These are phyloP conservation scores for Cliona cf. orientalis DNA, from an alignment of 37 sponge, comb jelly and placozoan species.

Conservation along the genomic window DNA sequence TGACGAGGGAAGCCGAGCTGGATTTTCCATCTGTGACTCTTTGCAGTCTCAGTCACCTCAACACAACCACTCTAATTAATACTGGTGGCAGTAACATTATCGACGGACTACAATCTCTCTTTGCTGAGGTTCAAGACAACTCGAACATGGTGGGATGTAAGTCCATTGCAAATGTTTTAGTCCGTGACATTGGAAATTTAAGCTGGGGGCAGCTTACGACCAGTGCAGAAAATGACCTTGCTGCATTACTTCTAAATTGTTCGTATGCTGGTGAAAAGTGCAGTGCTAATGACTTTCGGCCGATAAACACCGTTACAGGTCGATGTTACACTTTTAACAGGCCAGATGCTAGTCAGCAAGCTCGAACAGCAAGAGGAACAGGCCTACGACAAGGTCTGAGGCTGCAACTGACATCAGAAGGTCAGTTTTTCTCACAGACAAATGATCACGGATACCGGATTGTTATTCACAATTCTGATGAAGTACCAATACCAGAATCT, in stretches of 20 bases:
- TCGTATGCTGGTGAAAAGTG: conserved; percentile 7
- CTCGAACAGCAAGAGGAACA: not conserved
- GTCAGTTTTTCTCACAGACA: not conserved
- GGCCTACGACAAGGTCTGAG: conserved; percentile 13
- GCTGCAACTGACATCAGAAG: not conserved
- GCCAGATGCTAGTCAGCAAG: not conserved
- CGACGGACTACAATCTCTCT: too few species aligned
- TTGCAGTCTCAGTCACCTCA: too few species aligned
- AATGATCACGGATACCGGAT: conserved; percentile 2
- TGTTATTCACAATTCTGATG: conserved; percentile 28
- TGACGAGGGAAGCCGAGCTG: too few species aligned
- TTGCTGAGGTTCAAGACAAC: too few species aligned
- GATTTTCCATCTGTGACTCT: too few species aligned
- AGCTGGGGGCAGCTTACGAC: too few species aligned
- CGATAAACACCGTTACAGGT: conserved; percentile 8
- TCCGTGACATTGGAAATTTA: too few species aligned
- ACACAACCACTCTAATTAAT: too few species aligned
- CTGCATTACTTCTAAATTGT: not conserved
- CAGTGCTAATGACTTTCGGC: not conserved
- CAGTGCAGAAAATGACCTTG: not conserved
- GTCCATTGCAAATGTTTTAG: too few species aligned
- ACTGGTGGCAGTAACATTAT: too few species aligned
- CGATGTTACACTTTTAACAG: conserved; percentile 43
- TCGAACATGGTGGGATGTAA: too few species aligned
- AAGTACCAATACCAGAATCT: conserved; percentile 1